Conservation (phyloP, 2,888 invertebrate species). For the Boloria selene region DNA sequence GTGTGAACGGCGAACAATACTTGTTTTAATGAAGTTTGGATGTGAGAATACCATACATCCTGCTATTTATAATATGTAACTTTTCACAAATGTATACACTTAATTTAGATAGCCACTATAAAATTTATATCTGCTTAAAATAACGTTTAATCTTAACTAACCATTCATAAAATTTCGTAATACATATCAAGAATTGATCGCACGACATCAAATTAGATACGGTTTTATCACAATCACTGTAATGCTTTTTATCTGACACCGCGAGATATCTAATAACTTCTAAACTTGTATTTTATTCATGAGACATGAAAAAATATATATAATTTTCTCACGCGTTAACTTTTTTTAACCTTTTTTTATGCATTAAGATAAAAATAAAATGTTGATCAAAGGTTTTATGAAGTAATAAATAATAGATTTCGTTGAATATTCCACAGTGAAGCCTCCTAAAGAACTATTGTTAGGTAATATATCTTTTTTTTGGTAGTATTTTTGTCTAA, state of each 20-base stretch:
- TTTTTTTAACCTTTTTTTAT: conserved; percentile 9
- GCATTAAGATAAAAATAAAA: conserved; percentile 17
- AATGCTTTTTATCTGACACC: conserved; percentile 19
- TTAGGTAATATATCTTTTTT: too few species aligned
- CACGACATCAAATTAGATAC: conserved; percentile 17
- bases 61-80: conserved; percentile 35
- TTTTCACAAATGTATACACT: conserved; percentile 13
- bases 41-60: conserved; percentile 46
- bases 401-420: conserved; percentile 17
- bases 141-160: conserved; percentile 11
- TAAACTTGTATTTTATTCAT: conserved; percentile 19
- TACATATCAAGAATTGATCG: conserved; percentile 18
- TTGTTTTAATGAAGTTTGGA: conserved; percentile 57
- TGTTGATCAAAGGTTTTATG: conserved; percentile 10
- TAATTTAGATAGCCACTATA: conserved; percentile 5
- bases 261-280: conserved; percentile 19
- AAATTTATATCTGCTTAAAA: not conserved
- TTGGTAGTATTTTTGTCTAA: too few species aligned
- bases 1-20: conserved; percentile 62
- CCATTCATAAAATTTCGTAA: conserved; percentile 12
- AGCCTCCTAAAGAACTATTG: not conserved
- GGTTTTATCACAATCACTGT: conserved; percentile 20
- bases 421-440: not conserved
- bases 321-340: conserved; percentile 21
- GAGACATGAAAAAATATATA: conserved; percentile 13